Evolutionary conservation across 2,888 invertebrate genomes (phyloP).

Genomic region (Quadroppia sp.): DNA sequence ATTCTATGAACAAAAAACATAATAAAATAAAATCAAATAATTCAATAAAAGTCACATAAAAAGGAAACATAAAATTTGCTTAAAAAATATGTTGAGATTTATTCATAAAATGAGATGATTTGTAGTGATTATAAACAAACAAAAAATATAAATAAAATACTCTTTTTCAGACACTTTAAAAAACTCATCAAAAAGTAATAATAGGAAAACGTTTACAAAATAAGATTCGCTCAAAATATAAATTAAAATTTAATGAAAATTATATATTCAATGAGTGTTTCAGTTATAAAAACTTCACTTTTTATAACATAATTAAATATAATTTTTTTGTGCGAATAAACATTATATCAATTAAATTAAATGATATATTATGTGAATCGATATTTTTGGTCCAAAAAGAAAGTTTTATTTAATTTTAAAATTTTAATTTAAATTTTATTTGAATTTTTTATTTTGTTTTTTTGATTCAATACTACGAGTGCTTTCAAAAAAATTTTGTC

Average conservation of each 20-base stretch:
- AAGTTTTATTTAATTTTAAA: not conserved
- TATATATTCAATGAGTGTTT: slow-evolving; percentile 14
- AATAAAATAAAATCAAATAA: not conserved
- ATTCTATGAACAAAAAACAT: not conserved
- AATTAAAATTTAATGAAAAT: slow-evolving; percentile 2
- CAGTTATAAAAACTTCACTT: not conserved
- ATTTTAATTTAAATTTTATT: slow-evolving; percentile 1
- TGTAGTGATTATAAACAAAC: not conserved
- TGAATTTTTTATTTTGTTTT: not conserved
- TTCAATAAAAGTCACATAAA: not conserved
- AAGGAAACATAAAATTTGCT: not conserved
- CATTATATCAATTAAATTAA: not conserved
- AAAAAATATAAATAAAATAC: not conserved
- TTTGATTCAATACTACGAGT: too few species aligned
- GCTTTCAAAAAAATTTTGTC: not conserved
- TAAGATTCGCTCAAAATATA: not conserved
- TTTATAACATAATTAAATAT: not conserved
- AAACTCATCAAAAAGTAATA: too few species aligned
- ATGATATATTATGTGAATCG: not conserved
- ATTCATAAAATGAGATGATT: not conserved
- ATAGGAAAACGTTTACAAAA: too few species aligned
- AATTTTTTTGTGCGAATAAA: not conserved
- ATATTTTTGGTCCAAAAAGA: not conserved
- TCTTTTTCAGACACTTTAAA: too few species aligned
- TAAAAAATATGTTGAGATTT: not conserved